phyloP scores from a whole-genome alignment of 2,113 vertebrate species.

The Pardalotus punctatus region DNA sequence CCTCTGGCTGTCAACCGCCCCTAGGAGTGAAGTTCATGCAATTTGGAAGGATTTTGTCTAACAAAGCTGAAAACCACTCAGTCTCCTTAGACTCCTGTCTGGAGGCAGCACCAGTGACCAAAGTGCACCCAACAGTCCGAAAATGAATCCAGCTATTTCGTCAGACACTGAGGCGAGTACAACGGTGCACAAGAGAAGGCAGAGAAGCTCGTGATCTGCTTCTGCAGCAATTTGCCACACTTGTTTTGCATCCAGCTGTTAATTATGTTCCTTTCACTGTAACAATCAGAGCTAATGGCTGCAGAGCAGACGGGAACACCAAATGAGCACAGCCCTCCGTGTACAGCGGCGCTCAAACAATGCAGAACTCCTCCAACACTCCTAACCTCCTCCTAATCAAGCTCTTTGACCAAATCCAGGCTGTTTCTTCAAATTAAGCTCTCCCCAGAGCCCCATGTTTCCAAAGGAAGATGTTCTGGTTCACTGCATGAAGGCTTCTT shows the following conservation, averaged over 20 bases:
- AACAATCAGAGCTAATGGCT: slow-evolving; percentile 71
- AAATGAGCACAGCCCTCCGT: slow-evolving; percentile 41
- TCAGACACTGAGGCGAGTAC: not conserved
- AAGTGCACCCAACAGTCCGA: not conserved
- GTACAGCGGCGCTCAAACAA: slow-evolving; percentile 39
- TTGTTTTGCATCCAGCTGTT: slow-evolving; percentile 73
- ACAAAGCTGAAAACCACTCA: not conserved
- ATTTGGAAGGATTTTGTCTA: not conserved
- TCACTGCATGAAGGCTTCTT: not conserved
- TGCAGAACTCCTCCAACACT: not conserved
- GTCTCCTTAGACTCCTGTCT: not conserved
- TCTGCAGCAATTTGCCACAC: slow-evolving; percentile 65
- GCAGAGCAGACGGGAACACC: slow-evolving; percentile 50
- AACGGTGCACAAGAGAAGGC: slow-evolving; percentile 11
- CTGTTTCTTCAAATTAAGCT: slow-evolving; percentile 41
- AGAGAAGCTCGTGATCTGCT: slow-evolving; percentile 40
- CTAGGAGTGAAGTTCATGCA: not conserved
- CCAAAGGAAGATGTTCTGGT: slow-evolving; percentile 32
- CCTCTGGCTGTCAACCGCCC: slow-evolving; percentile 37
- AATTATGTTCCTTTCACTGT: slow-evolving; percentile 75
- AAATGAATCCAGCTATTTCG: not conserved
- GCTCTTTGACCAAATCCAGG: slow-evolving; percentile 39
- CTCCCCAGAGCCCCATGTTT: slow-evolving; percentile 17
- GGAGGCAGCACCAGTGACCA: slow-evolving; percentile 6
- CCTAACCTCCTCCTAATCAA: slow-evolving; percentile 19